Evolutionary conservation across 1,140 invertebrate genomes (phyloP).

Genomic region (Gonioctena quinquepunctata): DNA sequence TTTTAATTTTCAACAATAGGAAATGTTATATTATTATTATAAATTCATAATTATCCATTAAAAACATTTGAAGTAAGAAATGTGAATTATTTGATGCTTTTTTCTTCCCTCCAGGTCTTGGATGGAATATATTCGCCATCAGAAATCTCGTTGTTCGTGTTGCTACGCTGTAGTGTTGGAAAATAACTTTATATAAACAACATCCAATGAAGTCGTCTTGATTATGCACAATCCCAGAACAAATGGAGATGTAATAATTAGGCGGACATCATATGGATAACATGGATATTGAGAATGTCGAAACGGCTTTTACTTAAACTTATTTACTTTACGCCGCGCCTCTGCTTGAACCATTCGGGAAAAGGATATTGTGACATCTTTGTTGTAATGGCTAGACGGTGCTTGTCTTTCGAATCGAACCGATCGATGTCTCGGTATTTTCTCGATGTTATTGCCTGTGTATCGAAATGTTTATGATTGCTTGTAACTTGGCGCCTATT

Average conservation of each 20-base stretch:
- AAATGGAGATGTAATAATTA: conserved; percentile 8
- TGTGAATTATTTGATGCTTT: too few relatives aligned
- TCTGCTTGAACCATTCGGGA: background rate
- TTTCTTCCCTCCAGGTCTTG: too few relatives aligned
- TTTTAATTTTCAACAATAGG: too few relatives aligned
- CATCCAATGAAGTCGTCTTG: background rate
- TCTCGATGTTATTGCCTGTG: background rate
- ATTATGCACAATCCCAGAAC: background rate
- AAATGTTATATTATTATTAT: too few relatives aligned
- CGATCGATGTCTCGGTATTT: background rate
- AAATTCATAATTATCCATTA: too few relatives aligned
- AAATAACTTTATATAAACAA: too few relatives aligned
- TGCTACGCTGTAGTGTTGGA: too few relatives aligned
- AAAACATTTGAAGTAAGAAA: too few relatives aligned
- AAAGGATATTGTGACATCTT: background rate
- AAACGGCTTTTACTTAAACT: conserved; percentile 1
- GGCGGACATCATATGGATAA: background rate
- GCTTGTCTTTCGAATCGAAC: background rate
- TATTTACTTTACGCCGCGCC: background rate
- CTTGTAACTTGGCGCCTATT: background rate
- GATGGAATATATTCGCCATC: too few relatives aligned
- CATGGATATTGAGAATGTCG: background rate
- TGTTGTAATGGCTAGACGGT: background rate
- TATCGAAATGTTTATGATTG: background rate
- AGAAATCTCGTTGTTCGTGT: too few relatives aligned